Base-by-base conservation (phyloP, 1,140 invertebrate genomes). In the Coenobita brevimanus region DNA sequence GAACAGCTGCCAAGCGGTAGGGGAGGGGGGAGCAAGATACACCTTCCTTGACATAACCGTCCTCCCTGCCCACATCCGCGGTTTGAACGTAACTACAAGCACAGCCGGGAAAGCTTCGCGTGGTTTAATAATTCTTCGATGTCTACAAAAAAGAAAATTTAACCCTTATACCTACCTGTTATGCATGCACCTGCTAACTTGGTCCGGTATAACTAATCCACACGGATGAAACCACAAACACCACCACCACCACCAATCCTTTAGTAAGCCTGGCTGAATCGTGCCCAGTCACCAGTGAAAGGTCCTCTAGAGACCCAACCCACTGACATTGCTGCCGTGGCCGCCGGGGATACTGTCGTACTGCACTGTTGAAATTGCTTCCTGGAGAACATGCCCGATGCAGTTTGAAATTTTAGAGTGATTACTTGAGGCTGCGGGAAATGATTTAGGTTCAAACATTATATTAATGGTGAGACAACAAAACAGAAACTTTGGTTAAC, bases 291-390 rank as follows among this genome's bases (percentile, higher is more conserved):
- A 36, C 73, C 73, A 76, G 73, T 76, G 73, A 76, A 76, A 76
- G 73, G 73, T 76, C n/a, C 8, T 24, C 36, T 41, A 2, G 24
- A 15, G 8, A 8, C 69, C 38, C 24, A 4, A 36, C 71, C n/a
- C n/a, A n/a, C n/a, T 43, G 36, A 3, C 41, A 43, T 36, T 41
- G 75, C n/a, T 79, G 75, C 75, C 75, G 75, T 43, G 43, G 6
- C 8, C 24, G 1, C 3, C 46, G 6, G 2, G 36, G 75, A 79
- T 79, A 79, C 75, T 79, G 43, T 79, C 50, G 75, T 79, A 79
- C 75, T 79, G 75, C 75, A 79, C 75, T 54, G 75, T 79, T 79
- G 79, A 41, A 64, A 64, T 62, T n/a, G n/a, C n/a, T n/a, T n/a
- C n/a, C n/a, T n/a, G n/a, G n/a, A n/a, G n/a, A n/a, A n/a, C n/a